These are phyloP conservation scores for Diplodus puntazzo DNA, from an alignment of 2,797 vertebrate genomes.

Conservation along the genomic window DNA sequence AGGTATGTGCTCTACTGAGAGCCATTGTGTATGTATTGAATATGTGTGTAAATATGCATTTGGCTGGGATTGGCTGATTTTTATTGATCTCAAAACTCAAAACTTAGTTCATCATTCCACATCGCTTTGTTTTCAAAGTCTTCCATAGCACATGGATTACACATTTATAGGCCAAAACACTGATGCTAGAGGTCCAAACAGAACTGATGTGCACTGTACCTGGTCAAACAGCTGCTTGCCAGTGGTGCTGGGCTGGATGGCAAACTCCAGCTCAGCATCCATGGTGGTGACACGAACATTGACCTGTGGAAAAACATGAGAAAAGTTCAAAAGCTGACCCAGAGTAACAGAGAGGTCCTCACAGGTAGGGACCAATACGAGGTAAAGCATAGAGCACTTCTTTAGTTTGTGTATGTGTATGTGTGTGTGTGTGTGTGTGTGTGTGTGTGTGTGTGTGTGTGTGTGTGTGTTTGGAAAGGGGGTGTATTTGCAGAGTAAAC, in stretches of 20 bases:
- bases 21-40: neutral
- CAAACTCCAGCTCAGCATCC: slow-evolving; percentile 99
- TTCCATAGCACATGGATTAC: neutral
- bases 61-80: neutral
- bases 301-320: slow-evolving; percentile 84
- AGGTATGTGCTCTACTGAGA: too few relatives aligned
- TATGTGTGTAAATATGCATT: too few relatives aligned
- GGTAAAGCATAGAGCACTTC: slow-evolving; percentile 40
- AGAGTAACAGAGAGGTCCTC: slow-evolving; percentile 40
- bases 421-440: slow-evolving; percentile 22
- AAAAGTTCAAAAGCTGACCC: slow-evolving; percentile 44
- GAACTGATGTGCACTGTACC: slow-evolving; percentile 72
- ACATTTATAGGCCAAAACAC: neutral
- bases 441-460: slow-evolving; percentile 16
- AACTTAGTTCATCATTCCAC: neutral
- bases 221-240: slow-evolving; percentile 98
- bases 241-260: slow-evolving; percentile 95
- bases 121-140: neutral
- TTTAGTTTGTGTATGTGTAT: slow-evolving; percentile 17
- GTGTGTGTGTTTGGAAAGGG: slow-evolving; percentile 39
- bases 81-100: neutral
- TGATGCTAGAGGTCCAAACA: neutral
- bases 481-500: slow-evolving; percentile 77
- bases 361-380: slow-evolving; percentile 3
- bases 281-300: slow-evolving; percentile 97